These are phyloP conservation scores for Cheilosia grossa DNA, from an alignment of 2,888 invertebrate species.

Conservation along the genomic window DNA sequence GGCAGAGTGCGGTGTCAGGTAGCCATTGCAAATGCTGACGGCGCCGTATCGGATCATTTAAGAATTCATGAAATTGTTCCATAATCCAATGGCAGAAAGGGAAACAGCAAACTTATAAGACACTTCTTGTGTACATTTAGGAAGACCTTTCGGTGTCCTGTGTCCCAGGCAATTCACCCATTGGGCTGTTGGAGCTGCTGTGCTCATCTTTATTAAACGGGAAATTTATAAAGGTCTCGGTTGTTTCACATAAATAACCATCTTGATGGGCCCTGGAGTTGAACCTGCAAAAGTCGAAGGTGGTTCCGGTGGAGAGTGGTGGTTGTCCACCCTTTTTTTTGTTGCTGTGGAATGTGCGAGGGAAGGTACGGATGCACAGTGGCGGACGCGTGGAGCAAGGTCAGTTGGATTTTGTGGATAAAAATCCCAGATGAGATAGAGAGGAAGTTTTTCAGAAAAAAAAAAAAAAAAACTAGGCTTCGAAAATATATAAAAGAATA, in stretches of 20 bases:
- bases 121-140: slow-evolving; percentile 64
- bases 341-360: neutral
- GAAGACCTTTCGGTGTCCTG: slow-evolving; percentile 42
- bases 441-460: no score
- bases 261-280: slow-evolving; percentile 63
- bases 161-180: neutral
- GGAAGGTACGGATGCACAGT: slow-evolving; percentile 10
- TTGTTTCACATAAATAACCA: slow-evolving; percentile 73
- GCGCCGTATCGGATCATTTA: slow-evolving; percentile 65
- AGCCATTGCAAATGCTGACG: slow-evolving; percentile 50
- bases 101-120: slow-evolving; percentile 39
- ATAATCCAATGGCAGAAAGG: slow-evolving; percentile 63
- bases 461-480: no score
- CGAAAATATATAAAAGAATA: no score
- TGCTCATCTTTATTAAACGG: slow-evolving; percentile 72
- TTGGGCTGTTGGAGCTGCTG: slow-evolving; percentile 31
- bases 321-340: slow-evolving; percentile 30
- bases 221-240: slow-evolving; percentile 68
- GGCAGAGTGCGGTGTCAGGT: slow-evolving; percentile 40
- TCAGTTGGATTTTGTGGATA: neutral
- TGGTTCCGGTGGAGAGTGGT: slow-evolving; percentile 21
- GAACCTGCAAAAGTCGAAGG: slow-evolving; percentile 38
- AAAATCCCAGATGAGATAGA: neutral
- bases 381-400: neutral
- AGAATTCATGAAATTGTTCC: slow-evolving; percentile 72